Percentiles rank a stretch among this genome's conserved stretches.
These are phyloP conservation scores for Torymus tubicola DNA, from an alignment of 2,888 invertebrate species.

Conservation along the genomic window DNA sequence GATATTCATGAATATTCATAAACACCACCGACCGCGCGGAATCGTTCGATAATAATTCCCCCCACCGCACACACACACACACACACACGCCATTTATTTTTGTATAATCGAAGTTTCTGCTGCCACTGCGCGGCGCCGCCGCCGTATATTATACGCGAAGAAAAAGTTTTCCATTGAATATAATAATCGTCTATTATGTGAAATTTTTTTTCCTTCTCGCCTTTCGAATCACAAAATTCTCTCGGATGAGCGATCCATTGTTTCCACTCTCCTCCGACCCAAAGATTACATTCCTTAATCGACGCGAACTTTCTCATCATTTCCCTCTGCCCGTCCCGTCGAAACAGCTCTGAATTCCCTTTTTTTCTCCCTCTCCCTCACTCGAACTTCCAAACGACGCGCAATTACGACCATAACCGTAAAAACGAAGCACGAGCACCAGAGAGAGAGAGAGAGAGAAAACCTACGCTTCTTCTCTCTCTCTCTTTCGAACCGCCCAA, in stretches of 20 bases:
- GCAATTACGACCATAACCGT: conserved; percentile 49
- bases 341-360: conserved; percentile 11
- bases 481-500: conserved; percentile 6
- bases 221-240: neutral
- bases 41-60: conserved; percentile 14
- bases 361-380: conserved; percentile 1
- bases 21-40: neutral
- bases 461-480: neutral
- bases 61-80: too few relatives aligned
- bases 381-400: conserved; percentile 1
- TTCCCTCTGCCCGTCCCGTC: neutral
- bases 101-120: too few relatives aligned
- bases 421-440: conserved; percentile 29
- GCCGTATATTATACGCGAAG: too few relatives aligned
- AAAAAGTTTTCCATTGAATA: too few relatives aligned
- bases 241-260: neutral
- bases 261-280: neutral
- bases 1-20: conserved; percentile 18
- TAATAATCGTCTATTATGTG: too few relatives aligned
- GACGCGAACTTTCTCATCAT: neutral
- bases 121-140: too few relatives aligned
- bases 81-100: too few relatives aligned
- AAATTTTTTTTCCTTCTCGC: too few relatives aligned
- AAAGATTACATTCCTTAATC: neutral
- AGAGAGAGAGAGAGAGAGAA: neutral